Percentiles rank a stretch among this genome's conserved stretches.
Evolutionary conservation across 2,888 invertebrate species (phyloP).

Genomic region (Automeris io): DNA sequence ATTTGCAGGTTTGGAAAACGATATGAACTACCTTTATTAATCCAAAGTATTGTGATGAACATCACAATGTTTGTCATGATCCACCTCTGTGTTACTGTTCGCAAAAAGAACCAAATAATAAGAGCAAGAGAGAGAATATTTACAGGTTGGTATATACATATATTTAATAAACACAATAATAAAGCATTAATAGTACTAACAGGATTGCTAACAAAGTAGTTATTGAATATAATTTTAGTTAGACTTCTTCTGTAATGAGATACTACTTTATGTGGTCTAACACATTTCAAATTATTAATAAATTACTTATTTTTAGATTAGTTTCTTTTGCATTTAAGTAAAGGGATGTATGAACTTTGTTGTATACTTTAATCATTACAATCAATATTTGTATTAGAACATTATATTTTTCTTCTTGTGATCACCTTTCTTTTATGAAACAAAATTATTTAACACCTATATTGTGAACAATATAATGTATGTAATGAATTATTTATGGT

Average conservation of each 20-base stretch:
- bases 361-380: no score
- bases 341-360: no score
- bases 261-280: background rate
- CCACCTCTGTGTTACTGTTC: slow-evolving; percentile 92
- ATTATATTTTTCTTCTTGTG: no score
- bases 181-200: background rate
- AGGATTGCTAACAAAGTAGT: background rate
- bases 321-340: no score
- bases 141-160: slow-evolving; percentile 82
- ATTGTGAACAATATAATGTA: no score
- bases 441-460: no score
- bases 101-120: slow-evolving; percentile 87
- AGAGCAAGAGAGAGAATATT: slow-evolving; percentile 87
- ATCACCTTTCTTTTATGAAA: no score
- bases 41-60: slow-evolving; percentile 99
- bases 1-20: slow-evolving; percentile 95
- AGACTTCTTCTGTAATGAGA: background rate
- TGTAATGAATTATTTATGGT: no score
- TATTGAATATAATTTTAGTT: background rate
- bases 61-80: slow-evolving; percentile 97
- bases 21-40: slow-evolving; percentile 95
- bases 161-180: background rate
- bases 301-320: no score
- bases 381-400: no score
- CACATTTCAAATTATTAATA: no score